Evolutionary conservation across 2,888 invertebrate genomes (phyloP), one percentile per base, ranked within the genome.

Genomic region (Dryocosmus kuriphilus): DNA sequence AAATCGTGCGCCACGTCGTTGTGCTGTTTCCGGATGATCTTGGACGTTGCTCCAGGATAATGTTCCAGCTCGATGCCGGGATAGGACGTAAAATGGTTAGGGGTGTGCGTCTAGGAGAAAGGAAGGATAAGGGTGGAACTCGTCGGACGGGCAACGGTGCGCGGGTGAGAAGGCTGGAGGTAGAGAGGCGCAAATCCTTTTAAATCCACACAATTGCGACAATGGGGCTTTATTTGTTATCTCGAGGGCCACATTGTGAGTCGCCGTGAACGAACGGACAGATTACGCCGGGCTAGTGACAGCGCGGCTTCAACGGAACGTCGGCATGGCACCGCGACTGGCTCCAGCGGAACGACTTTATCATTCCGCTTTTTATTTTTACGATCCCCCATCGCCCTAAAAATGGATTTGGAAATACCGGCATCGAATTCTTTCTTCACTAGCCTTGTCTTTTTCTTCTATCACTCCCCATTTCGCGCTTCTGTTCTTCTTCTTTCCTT

Each of bases 161-260:
- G 63, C 46, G 57, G 57, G 77, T 63, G 75, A 75, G 75, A 78
- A 71, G 65, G 74, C 73, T 55, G 77, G 32, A 77, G 73, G 65
- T 71, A 65, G 46, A 78, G 76, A 51, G 62, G 38, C 76, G 76
- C 89, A 91, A 91, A 91, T 91, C 91, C 91, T 91, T 91, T 91
- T 91, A 91, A 91, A 91, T 91, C 91, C 91, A 91, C 91, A 91
- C 91, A 91, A 91, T 91, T 91, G 91, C 91, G 91, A 91, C 91
- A 91, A 91, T 91, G 90, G 91, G 90, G 91, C 91, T 91, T 91
- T 91, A 91, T 91, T 91, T 91, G 91, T 91, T 91, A 91, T 91
- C 91, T 91, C 91, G 91, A 91, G 90, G 91, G 91, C 91, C 91
- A 91, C 91, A 91, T 91, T 91, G 91, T 91, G 91, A 91, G 89